These are phyloP conservation scores for Eptatretus atami DNA, from an alignment of 2,797 vertebrate species.

Conservation along the genomic window DNA sequence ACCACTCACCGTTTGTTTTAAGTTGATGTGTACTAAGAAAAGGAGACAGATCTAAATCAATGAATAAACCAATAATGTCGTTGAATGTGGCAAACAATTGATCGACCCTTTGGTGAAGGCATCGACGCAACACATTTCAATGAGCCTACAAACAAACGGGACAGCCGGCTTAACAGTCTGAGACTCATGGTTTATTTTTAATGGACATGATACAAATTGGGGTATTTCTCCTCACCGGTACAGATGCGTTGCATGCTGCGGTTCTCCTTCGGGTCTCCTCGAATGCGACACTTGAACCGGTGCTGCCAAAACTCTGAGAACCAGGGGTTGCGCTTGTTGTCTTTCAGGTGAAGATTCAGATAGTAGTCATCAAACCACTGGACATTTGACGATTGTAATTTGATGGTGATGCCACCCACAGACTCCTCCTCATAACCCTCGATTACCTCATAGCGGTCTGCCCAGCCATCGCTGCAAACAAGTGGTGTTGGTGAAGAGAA, in stretches of 20 bases:
- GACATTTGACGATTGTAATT: slow-evolving; percentile 64
- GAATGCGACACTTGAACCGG: slow-evolving; percentile 70
- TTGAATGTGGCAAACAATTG: too few relatives aligned
- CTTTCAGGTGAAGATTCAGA: slow-evolving; percentile 50
- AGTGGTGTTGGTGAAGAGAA: too few relatives aligned
- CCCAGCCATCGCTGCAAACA: slow-evolving; percentile 71
- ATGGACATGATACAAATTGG: neutral
- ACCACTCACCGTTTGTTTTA: too few relatives aligned
- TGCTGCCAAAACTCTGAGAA: slow-evolving; percentile 96
- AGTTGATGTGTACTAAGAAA: too few relatives aligned
- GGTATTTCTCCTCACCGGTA: slow-evolving; percentile 24
- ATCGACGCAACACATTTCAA: too few relatives aligned
- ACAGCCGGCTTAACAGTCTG: neutral
- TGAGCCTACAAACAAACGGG: too few relatives aligned
- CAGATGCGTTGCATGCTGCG: slow-evolving; percentile 63
- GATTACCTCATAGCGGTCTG: slow-evolving; percentile 86
- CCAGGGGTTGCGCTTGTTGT: slow-evolving; percentile 77
- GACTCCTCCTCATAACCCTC: slow-evolving; percentile 82
- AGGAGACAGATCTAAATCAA: too few relatives aligned
- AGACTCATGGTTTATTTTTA: neutral
- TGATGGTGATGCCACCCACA: slow-evolving; percentile 86
- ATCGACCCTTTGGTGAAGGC: too few relatives aligned
- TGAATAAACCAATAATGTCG: too few relatives aligned
- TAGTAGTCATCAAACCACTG: slow-evolving; percentile 70
- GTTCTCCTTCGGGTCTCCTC: slow-evolving; percentile 55